Evolutionary conservation across 1,140 invertebrate species (phyloP), one percentile per base, ranked within the genome.

Genomic region (Diorhabda carinulata): DNA sequence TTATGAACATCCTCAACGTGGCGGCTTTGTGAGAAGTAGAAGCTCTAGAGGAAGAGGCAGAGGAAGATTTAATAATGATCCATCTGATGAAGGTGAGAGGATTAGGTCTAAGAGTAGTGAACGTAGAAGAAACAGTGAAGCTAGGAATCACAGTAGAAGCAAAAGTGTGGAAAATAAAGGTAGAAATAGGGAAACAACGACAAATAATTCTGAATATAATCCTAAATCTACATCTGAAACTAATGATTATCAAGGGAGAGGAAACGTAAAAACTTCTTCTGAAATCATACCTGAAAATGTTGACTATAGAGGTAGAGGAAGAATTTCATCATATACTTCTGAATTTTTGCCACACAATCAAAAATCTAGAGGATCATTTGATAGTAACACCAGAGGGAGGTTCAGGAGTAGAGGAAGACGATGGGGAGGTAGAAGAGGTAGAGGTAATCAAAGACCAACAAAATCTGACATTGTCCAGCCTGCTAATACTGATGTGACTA

Each of bases 321-420:
- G 8, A 68, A 59, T 58, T 43, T 43, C 42, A 25, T 25, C 25
- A 25, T 25, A 25, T 25, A 25, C 25, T 25, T 25, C 25, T 25
- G 25, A 25, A 25, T 25, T 1, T 25, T 25, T 25, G 1, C 25
- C 25, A 25, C 25, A 25, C 25, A 25, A 25, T 25, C 25, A 25
- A 25, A 25, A 25, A 25, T 1, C 25, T 1, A 25, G 25, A 25
- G 25, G 25, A 25, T 25, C 25, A 25, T 25, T 25, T 25, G 57
- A 60, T n/a, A 64, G 62, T 10, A 52, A 47, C 5, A 64, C 42
- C 57, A 68, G 70, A 57, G 9, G 10, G 10, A 45, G 56, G n/a
- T 66, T 68, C 9, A 61, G 73, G 45, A 71, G 73, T 42, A 68
- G 70, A 43, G 72, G 72, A 5, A 69, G 70, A 43, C 43, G 67